Base-by-base conservation (phyloP, 2,797 vertebrate species). In the Sandelia bainsii region DNA sequence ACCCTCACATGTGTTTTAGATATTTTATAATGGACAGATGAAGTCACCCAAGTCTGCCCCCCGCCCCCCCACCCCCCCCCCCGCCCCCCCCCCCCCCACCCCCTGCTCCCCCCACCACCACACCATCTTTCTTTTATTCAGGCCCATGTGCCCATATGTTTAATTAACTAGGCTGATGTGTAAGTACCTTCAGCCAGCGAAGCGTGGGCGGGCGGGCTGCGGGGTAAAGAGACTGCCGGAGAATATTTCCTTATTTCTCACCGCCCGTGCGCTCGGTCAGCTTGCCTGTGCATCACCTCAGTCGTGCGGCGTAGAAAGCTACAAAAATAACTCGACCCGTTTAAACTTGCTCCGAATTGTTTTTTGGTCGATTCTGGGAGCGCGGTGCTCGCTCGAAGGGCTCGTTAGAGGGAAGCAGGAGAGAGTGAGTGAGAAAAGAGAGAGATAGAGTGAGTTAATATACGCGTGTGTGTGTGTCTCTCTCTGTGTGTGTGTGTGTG, bases 141-240 rank as follows among this genome's bases (percentile, higher is more conserved):
- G 83, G 57, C 77, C 79, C 82, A 52, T 45, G 61, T 71, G 78
- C 77, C 74, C 84, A 81, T 85, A 91, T 92, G 87, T 91, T 91
- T 93, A 91, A 91, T 92, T 90, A 91, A 91, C 74, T 37, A 88
- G 89, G 86, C 89, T 89, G 89, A 90, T 91, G 92, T 92, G 90
- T 87, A 77, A 91, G 87, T 90, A 90, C 90, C 88, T 90, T 73
- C 83, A 87, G 83, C 87, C 83, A 85, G 75, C 73, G 83, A 63
- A 76, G 87, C 90, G 90, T 91, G 74, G 91, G 92, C 85, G 87
- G 86, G 27, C 84, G 88, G 79, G 87, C 82, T 90, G 90, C 78
- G 83, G 84, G 89, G 77, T 82, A 80, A 89, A 82, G 65, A 82
- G 11, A 32, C 77, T 57, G 75, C 80, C 66, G 81, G 76, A 79